Evolutionary conservation across 2,888 invertebrate genomes (phyloP).

Genomic region (Rugalucina vietnamica): DNA sequence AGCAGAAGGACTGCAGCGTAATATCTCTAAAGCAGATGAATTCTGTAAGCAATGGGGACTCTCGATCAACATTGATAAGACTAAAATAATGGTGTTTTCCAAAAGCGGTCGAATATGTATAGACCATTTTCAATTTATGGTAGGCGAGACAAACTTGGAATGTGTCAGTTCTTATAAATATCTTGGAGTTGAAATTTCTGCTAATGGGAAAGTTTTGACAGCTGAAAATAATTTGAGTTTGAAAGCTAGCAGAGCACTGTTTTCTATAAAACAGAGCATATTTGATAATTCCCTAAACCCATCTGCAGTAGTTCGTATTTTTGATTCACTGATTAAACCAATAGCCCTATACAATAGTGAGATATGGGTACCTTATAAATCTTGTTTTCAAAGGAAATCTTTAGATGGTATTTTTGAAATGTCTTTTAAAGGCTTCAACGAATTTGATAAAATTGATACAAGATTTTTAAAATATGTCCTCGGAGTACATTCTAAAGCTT

Average conservation of each 20-base stretch:
- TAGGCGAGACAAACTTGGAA: not conserved
- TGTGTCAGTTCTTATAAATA: not conserved
- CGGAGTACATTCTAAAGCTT: not conserved
- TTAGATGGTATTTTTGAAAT: not conserved
- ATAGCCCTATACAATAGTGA: not conserved
- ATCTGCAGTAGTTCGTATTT: not conserved
- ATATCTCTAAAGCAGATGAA: not conserved
- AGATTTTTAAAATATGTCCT: not conserved
- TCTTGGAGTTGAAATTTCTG: not conserved
- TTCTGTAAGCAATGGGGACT: not conserved
- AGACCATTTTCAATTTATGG: not conserved
- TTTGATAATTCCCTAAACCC: not conserved
- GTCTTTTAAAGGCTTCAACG: not conserved
- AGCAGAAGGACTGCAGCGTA: not conserved
- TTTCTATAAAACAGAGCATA: not conserved
- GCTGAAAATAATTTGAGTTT: not conserved
- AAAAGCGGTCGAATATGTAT: not conserved
- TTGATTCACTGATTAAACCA: conserved; percentile 1
- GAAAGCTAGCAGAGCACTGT: not conserved
- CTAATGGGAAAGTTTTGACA: not conserved
- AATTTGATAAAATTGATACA: not conserved
- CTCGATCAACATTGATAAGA: not conserved
- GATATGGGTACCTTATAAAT: not conserved
- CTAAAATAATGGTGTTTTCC: not conserved
- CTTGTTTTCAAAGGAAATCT: not conserved